A percentile compares a stretch with the other conserved stretches of the same genome.
Conservation (phyloP, 2,113 vertebrate genomes). For the Orientallactaga bullata region DNA sequence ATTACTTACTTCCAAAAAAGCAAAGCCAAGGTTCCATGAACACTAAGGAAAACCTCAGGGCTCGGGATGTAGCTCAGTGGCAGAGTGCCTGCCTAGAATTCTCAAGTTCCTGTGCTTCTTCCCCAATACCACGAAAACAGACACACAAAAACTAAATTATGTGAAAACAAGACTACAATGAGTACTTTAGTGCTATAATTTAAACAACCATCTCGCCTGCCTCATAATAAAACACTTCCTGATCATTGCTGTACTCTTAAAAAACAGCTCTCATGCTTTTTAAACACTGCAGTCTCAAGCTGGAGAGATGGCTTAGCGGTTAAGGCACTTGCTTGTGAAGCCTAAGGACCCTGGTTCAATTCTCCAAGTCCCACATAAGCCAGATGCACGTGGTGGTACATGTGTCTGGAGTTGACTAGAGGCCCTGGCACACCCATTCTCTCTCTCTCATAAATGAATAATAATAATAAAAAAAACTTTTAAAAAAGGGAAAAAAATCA, state of each 20-base stretch:
- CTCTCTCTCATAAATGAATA: too few relatives aligned
- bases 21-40: not conserved
- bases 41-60: not conserved
- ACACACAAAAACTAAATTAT: not conserved
- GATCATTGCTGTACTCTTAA: not conserved
- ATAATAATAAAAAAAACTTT: too few relatives aligned
- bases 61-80: not conserved
- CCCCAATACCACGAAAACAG: not conserved
- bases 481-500: too few relatives aligned
- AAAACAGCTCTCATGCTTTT: not conserved
- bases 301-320: too few relatives aligned
- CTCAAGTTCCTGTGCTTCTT: not conserved
- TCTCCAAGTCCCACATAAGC: too few relatives aligned
- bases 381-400: too few relatives aligned
- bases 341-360: too few relatives aligned
- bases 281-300: too few relatives aligned
- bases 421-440: too few relatives aligned
- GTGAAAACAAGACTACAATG: not conserved
- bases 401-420: too few relatives aligned
- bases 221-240: not conserved
- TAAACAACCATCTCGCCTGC: not conserved
- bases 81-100: not conserved
- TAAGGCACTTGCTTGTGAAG: too few relatives aligned
- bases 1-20: slow-evolving; percentile 16
- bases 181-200: not conserved